Base-by-base conservation (phyloP, 2,888 invertebrate species). In the Synergus laeviventris region DNA sequence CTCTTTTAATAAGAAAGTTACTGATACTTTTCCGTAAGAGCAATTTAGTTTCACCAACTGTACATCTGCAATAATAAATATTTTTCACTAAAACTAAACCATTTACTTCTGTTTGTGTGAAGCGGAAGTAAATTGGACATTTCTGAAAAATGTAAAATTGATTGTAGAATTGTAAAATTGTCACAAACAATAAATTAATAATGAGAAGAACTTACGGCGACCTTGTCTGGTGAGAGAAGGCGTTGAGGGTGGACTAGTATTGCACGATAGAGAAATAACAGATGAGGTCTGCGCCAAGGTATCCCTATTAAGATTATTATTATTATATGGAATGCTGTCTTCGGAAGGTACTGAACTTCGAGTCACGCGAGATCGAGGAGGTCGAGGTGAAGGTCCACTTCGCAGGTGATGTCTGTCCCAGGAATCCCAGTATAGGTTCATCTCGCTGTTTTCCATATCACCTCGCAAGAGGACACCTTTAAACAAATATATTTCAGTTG, bases 351-450 rank as follows among this genome's bases (percentile, higher is more conserved):
- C 93, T 39, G 93, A 93, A 79, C 92, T 92, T 80, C 94, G 91
- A 12, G 92, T 91, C 4, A 91, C 90, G 78, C 93, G 90, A 11
- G 92, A 92, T 82, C 91, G 92, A 81, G 90, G 90, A 83, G 87
- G 91, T 76, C 93, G 91, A 38, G 93, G 93, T 82, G 93, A 92
- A 84, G 93, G 89, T 81, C 91, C 91, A 83, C 90, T 91, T 81
- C 89, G 89, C 81, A 91, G 89, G 85, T 91, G 93, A 88, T 94
- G 94, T 74, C 95, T 92, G 91, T 97, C 97, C 97, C 97, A 98
- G 9, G 97, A 97, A 91, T 98, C 98, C 98, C 98, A 98, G 91
- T 96, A 97, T 84, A 98, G 92, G 82, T 95, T 94, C 87, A 95
- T 92, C 82, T 93, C 92, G 80, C 92, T 92, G 62, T 92, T 94